Base-by-base conservation (phyloP, 1,140 invertebrate species). In the Protaetia brevitarsis region DNA sequence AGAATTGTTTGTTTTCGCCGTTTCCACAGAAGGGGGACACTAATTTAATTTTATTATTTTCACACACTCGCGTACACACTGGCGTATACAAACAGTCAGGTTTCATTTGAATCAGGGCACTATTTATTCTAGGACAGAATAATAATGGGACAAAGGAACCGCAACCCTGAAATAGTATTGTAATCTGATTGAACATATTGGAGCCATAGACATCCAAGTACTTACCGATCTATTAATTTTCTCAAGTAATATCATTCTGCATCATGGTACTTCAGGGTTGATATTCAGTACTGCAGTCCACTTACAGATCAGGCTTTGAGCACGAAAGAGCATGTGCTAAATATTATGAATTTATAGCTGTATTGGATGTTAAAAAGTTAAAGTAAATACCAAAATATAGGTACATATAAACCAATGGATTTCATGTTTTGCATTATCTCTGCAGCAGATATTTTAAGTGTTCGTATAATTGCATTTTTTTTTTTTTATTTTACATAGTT, bases 31-130 rank as follows among this genome's bases (percentile, higher is more conserved):
- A 65, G 66, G 63, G 64, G 67, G 62, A 56, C 59, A 45, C 59
- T 71, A 68, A 71, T 71, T 71, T 66, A 64, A 66, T 70, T 71
- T 68, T 31, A 62, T 59, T 59, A 59, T 62, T 62, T 62, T 62
- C 60, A 62, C 60, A 62, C 60, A 62, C 60, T 62, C 26, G 10
- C 26, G 30, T 51, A 19, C 19, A 23, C 41, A n/a, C n/a, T 51
- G 16, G 41, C 41, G 23, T 19, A 59, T 29, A 59, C 26, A 59
- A 59, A 11, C 27, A 59, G 26, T 59, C 41, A 13, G 41, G 41
- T 51, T 51, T 51, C 41, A 23, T 51, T 51, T 51, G 41, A 51
- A 51, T 51, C 19, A 51, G 41, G 11, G 19, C 16, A 19, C 41
- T 51, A 23, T 51, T 51, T 51, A 19, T 51, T 51, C 16, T 51